Conservation (phyloP, 2,113 vertebrate species). For the Protobothrops flavoviridis region DNA sequence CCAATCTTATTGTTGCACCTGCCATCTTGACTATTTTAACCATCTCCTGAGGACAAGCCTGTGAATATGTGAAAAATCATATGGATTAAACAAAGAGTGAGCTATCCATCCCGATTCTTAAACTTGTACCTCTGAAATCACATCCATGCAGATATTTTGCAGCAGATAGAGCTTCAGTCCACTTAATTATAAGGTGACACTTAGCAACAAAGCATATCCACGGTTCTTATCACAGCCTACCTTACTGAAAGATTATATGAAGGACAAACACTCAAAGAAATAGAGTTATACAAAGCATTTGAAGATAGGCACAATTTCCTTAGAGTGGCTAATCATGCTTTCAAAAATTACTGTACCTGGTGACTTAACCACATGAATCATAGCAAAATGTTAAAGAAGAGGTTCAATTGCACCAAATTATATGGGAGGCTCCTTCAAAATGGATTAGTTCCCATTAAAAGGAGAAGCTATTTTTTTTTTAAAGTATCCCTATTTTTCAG, state of each 20-base stretch:
- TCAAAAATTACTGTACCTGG: constrained; percentile 66
- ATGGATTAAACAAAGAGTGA: not conserved
- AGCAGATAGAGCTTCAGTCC: not conserved
- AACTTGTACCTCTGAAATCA: not conserved
- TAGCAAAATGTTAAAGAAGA: constrained; percentile 72
- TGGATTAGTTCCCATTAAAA: constrained; percentile 60
- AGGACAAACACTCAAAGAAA: constrained; percentile 66
- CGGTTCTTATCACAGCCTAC: constrained; percentile 17
- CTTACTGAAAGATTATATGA: constrained; percentile 48
- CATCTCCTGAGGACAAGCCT: not conserved
- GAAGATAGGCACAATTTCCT: constrained; percentile 67
- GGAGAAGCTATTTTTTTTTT: constrained; percentile 53
- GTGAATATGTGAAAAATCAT: not conserved
- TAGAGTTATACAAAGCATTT: constrained; percentile 52
- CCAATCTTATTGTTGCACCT: not conserved
- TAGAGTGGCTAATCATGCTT: constrained; percentile 70
- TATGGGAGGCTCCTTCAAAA: constrained; percentile 60
- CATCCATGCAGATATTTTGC: not conserved
- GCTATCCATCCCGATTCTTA: not conserved
- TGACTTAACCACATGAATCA: constrained; percentile 74
- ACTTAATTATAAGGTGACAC: constrained; percentile 23
- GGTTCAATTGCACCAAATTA: constrained; percentile 67
- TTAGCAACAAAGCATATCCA: constrained; percentile 54
- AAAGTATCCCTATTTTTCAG: constrained; percentile 31
- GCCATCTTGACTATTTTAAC: not conserved